These are phyloP conservation scores for Hyposoter dolosus DNA, from an alignment of 2,888 invertebrate species.

Conservation along the genomic window DNA sequence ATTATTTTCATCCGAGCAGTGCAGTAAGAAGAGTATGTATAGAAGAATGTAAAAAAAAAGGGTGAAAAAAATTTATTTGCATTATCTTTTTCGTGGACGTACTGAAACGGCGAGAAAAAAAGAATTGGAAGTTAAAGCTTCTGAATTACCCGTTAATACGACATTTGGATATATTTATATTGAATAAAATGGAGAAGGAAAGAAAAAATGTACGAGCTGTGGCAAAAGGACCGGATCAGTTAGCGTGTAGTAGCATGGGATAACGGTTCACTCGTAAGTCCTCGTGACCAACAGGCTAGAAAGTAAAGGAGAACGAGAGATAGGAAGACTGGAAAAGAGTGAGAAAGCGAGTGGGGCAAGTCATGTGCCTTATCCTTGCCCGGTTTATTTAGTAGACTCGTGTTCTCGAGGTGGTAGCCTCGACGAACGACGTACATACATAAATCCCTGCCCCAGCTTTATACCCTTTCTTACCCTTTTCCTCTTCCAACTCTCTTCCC, in stretches of 20 bases:
- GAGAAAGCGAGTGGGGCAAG: conserved; percentile 45
- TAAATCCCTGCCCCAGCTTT: conserved; percentile 71
- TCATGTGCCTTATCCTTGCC: conserved; percentile 77
- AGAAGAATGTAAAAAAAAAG: conserved; percentile 25
- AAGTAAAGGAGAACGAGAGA: conserved; percentile 53
- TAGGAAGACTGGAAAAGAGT: conserved; percentile 27
- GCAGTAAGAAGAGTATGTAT: not conserved
- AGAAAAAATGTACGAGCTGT: conserved; percentile 49
- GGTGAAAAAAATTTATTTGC: not conserved
- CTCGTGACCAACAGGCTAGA: conserved; percentile 66
- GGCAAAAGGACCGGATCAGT: conserved; percentile 60
- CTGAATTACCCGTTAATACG: conserved; percentile 62
- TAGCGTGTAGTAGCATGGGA: conserved; percentile 66
- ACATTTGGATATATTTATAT: conserved; percentile 43
- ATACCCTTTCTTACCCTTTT: conserved; percentile 50
- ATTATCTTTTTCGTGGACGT: not conserved
- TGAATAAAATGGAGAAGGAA: conserved; percentile 17
- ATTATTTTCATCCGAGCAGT: not conserved
- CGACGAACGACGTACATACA: conserved; percentile 70
- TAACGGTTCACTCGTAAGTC: conserved; percentile 72
- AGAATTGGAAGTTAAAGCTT: conserved; percentile 44
- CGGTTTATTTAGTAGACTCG: conserved; percentile 81
- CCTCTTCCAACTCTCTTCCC: conserved; percentile 48
- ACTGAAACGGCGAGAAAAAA: conserved; percentile 1
- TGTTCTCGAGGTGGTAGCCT: conserved; percentile 71